Conservation (phyloP, 2,797 vertebrate species). For the Myiothlypis coronata region DNA sequence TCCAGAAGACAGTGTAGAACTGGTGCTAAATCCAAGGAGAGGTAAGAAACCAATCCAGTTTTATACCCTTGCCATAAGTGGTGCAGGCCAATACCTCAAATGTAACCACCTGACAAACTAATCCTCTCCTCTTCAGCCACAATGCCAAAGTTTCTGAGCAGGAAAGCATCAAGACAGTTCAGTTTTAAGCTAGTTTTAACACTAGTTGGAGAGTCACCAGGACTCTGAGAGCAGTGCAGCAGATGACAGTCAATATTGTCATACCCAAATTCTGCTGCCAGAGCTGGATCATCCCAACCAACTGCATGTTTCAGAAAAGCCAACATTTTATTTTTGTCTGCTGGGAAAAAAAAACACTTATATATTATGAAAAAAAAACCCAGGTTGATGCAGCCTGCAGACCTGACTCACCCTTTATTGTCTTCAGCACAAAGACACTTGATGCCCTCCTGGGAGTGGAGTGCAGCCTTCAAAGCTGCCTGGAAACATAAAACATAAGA, state of each 20-base stretch:
- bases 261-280: background rate
- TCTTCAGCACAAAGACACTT: background rate
- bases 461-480: background rate
- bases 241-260: background rate
- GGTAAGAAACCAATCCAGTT: background rate
- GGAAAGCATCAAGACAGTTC: background rate
- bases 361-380: background rate
- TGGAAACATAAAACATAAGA: background rate
- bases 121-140: background rate
- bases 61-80: background rate
- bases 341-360: background rate
- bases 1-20: background rate
- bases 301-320: background rate
- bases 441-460: background rate
- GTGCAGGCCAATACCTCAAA: background rate
- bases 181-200: background rate
- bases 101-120: background rate
- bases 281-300: background rate
- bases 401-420: background rate
- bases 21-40: background rate
- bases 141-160: background rate
- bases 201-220: background rate
- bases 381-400: background rate
- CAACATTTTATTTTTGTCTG: background rate
- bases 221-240: background rate